A percentile compares a stretch with the other conserved stretches of the same genome.
Conservation (phyloP, 2,113 vertebrate genomes). For the Poeciliopsis turrubarensis region DNA sequence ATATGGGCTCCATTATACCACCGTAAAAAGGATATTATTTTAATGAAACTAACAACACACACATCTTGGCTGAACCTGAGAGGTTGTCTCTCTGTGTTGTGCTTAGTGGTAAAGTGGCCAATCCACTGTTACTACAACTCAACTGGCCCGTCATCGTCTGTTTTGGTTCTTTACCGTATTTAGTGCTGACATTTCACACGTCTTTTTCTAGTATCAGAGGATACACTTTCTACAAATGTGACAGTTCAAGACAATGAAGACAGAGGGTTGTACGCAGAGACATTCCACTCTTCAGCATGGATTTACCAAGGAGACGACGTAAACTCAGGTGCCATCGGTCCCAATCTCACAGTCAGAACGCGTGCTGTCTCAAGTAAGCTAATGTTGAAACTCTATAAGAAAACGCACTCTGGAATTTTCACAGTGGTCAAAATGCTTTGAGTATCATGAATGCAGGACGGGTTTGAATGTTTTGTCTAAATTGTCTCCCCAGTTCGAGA, state of each 20-base stretch:
- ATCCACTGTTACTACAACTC: background rate
- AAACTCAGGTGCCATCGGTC: constrained; percentile 73
- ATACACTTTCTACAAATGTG: constrained; percentile 81
- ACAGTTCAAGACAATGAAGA: constrained; percentile 80
- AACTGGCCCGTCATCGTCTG: background rate
- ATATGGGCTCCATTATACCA: no score
- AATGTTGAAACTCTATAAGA: background rate
- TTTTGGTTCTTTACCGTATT: background rate
- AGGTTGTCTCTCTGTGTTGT: background rate
- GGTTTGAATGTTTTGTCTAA: background rate
- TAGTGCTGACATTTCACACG: background rate
- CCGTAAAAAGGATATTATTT: no score
- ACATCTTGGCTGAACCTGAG: background rate
- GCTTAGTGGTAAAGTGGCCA: background rate
- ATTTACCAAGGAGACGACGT: constrained; percentile 87
- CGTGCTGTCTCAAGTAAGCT: constrained; percentile 83
- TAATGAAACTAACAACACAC: no score
- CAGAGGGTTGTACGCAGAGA: constrained; percentile 90
- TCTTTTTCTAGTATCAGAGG: constrained; percentile 82
- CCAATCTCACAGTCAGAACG: constrained; percentile 80
- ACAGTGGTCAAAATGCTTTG: background rate
- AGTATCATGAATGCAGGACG: background rate
- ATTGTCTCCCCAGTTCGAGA: constrained; percentile 83
- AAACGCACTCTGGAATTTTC: background rate
- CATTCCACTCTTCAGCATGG: constrained; percentile 90